These are phyloP conservation scores for Empis stercorea DNA, from an alignment of 2,888 invertebrate species.

Conservation along the genomic window DNA sequence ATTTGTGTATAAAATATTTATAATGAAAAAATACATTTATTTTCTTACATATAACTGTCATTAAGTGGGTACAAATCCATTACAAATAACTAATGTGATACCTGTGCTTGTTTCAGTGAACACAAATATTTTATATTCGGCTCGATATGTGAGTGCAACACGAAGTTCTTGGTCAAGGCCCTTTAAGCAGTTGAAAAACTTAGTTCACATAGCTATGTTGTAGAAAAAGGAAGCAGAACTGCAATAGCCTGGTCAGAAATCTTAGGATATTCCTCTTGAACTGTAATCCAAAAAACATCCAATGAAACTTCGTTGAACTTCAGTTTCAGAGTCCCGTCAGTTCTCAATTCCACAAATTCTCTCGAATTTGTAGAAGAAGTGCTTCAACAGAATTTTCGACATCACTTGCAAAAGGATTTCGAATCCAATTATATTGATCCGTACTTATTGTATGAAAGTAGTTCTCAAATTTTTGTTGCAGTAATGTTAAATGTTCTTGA, in stretches of 20 bases:
- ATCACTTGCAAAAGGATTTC: slow-evolving; percentile 4
- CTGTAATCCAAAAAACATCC: slow-evolving; percentile 3
- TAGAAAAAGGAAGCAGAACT: slow-evolving; percentile 1
- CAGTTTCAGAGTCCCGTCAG: slow-evolving; percentile 3
- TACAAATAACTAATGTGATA: background rate
- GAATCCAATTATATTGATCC: too few species aligned
- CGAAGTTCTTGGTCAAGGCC: too few species aligned
- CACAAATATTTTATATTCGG: too few species aligned
- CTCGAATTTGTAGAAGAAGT: slow-evolving; percentile 2
- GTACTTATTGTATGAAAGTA: too few species aligned
- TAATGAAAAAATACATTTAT: too few species aligned
- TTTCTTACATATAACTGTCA: background rate
- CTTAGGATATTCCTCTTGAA: background rate
- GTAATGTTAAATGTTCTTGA: background rate
- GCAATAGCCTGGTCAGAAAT: background rate
- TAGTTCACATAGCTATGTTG: slow-evolving; percentile 3
- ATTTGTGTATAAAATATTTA: background rate
- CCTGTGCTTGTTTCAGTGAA: too few species aligned
- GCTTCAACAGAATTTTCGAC: background rate
- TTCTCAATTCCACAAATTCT: slow-evolving; percentile 2
- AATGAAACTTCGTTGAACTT: slow-evolving; percentile 1
- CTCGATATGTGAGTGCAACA: too few species aligned
- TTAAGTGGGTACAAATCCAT: background rate
- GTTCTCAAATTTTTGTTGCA: slow-evolving; percentile 1
- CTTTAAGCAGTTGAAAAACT: slow-evolving; percentile 2